These are phyloP conservation scores for Drosophila bifasciata DNA, from an alignment of 1,140 invertebrate genomes.

Conservation along the genomic window DNA sequence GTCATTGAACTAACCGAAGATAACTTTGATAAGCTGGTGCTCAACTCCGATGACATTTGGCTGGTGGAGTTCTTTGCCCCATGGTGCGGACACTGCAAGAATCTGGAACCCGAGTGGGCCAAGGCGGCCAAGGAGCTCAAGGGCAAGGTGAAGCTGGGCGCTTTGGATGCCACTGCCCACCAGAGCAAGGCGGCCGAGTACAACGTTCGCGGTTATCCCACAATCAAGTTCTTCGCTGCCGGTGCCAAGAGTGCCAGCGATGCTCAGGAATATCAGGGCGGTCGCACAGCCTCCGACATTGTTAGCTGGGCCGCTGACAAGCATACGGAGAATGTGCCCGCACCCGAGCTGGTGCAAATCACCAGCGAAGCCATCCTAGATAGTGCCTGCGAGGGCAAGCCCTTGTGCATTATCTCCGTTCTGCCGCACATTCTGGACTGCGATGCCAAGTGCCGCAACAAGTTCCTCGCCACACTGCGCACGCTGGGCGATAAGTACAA, in stretches of 20 bases:
- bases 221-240: conserved; percentile 96
- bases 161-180: conserved; percentile 97
- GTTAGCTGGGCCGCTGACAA: conserved; percentile 95
- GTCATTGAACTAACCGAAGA: conserved; percentile 97
- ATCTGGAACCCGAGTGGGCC: conserved; percentile 97
- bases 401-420: conserved; percentile 96
- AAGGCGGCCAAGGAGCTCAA: conserved; percentile 96
- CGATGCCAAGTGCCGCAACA: conserved; percentile 96
- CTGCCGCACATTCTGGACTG: conserved; percentile 99
- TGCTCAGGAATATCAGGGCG: conserved; percentile 93
- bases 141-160: conserved; percentile 97
- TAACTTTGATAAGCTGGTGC: conserved; percentile 96
- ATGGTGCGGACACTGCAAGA: conserved; percentile 98
- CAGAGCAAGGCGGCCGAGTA: conserved; percentile 90
- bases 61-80: conserved; percentile 99
- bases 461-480: conserved; percentile 91
- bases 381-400: conserved; percentile 92
- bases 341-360: conserved; percentile 95
- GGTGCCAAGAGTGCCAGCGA: conserved; percentile 91
- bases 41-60: conserved; percentile 97
- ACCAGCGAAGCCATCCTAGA: conserved; percentile 87
- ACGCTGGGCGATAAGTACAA: conserved; percentile 96
- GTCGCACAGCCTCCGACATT: conserved; percentile 95
- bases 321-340: conserved; percentile 92
- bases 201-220: conserved; percentile 96